phyloP scores from a whole-genome alignment of 1,140 invertebrate genomes.

The Drosophila mauritiana region DNA sequence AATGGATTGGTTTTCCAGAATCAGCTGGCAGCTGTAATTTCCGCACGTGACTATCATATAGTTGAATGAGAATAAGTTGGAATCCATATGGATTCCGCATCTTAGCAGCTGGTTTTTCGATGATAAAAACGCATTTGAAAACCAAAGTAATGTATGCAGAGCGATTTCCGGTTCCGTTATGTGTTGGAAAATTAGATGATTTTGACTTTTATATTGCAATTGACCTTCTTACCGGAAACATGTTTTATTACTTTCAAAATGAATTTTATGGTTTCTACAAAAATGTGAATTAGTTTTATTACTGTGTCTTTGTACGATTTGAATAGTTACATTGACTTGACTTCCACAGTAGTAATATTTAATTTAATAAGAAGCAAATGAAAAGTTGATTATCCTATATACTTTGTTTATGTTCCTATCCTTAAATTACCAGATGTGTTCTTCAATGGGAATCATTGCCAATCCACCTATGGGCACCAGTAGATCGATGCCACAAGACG shows the following conservation, averaged over 20 bases:
- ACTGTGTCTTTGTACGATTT: too few species aligned
- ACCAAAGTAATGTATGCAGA: background rate
- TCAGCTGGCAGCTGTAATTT: slow-evolving; percentile 4
- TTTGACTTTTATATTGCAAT: background rate
- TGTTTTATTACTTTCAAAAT: background rate
- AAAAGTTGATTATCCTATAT: background rate
- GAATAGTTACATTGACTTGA: too few species aligned
- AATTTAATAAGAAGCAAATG: too few species aligned
- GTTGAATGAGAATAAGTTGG: slow-evolving; percentile 1
- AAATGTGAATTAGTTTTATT: too few species aligned
- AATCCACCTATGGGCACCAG: background rate
- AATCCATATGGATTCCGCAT: background rate
- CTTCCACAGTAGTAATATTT: too few species aligned
- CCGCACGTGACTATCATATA: slow-evolving; percentile 11
- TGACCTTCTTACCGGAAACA: background rate
- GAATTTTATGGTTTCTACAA: too few species aligned
- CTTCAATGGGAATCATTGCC: background rate
- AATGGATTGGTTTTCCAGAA: slow-evolving; percentile 5
- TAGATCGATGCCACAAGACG: background rate
- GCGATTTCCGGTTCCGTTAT: background rate
- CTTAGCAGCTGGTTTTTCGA: background rate
- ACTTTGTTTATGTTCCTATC: background rate
- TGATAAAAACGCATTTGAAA: background rate
- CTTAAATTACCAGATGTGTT: background rate
- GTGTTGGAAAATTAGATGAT: too few species aligned